phyloP scores from a whole-genome alignment of 2,888 invertebrate species.

The Odontocerum albicorne region DNA sequence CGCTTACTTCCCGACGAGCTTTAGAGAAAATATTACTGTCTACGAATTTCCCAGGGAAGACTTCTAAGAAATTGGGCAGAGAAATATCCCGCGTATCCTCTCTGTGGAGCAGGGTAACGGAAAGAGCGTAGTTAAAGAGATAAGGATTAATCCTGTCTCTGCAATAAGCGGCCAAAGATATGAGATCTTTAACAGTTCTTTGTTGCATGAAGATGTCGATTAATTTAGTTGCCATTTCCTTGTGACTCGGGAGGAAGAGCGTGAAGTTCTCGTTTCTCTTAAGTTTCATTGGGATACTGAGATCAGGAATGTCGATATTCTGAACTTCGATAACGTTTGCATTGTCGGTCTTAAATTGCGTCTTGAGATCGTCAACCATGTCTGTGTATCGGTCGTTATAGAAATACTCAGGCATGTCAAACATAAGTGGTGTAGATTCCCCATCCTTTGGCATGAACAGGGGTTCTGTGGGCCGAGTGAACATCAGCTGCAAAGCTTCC shows the following conservation, averaged over 20 bases:
- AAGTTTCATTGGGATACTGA: conserved; percentile 64
- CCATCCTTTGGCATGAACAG: conserved; percentile 67
- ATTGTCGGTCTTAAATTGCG: no score
- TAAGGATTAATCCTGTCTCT: conserved; percentile 73
- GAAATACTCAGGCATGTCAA: no score
- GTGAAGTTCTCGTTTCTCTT: conserved; percentile 69
- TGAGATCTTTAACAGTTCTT: conserved; percentile 68
- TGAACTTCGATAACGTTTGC: conserved; percentile 62
- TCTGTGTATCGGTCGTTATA: no score
- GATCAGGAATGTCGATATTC: conserved; percentile 64
- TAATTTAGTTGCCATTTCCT: conserved; percentile 64
- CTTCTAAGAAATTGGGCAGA: conserved; percentile 73
- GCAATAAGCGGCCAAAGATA: conserved; percentile 66
- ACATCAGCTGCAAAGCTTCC: no score
- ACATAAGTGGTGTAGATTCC: conserved; percentile 48
- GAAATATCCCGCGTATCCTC: conserved; percentile 68
- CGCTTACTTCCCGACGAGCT: conserved; percentile 68
- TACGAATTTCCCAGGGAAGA: conserved; percentile 82
- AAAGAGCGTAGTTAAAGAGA: conserved; percentile 74
- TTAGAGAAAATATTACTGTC: conserved; percentile 70
- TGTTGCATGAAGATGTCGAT: conserved; percentile 72
- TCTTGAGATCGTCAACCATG: no score
- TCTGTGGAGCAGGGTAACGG: conserved; percentile 72
- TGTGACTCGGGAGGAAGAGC: conserved; percentile 69
- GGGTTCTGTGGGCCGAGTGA: conserved; percentile 67